Evolutionary conservation across 2,113 vertebrate genomes (phyloP).

Genomic region (Tichodroma muraria): DNA sequence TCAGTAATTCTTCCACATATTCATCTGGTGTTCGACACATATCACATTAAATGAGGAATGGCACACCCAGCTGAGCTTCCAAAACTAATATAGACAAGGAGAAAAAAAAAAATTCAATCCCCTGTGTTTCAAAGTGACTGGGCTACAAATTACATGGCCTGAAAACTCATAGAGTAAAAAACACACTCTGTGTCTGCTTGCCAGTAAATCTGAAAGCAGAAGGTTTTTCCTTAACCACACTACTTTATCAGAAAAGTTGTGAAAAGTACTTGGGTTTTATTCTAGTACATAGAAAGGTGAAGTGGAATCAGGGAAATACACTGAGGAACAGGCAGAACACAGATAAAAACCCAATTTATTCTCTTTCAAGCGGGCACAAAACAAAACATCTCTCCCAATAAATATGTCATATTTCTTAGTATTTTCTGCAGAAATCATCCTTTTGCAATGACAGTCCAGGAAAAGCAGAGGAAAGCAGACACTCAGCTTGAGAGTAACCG

Average conservation of each 20-base stretch:
- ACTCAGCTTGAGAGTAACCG: not conserved
- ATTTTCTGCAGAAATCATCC: not conserved
- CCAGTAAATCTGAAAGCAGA: not conserved
- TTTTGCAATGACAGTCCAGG: not conserved
- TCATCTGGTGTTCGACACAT: not conserved
- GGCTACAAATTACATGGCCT: not conserved
- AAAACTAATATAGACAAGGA: not conserved
- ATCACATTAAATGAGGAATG: not conserved
- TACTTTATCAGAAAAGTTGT: not conserved
- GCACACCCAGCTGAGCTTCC: not conserved
- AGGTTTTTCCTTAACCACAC: not conserved
- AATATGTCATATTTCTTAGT: not conserved
- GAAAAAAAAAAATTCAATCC: not conserved
- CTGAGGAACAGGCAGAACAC: not conserved
- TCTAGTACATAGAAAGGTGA: not conserved
- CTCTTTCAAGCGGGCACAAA: not conserved
- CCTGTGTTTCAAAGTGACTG: not conserved
- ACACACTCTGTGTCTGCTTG: not conserved
- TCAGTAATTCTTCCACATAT: not conserved
- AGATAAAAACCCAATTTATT: not conserved
- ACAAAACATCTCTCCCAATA: not conserved
- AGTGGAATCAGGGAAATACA: not conserved
- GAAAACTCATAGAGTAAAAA: not conserved
- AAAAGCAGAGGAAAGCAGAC: not conserved
- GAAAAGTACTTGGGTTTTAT: not conserved